phyloP scores from a whole-genome alignment of 2,888 invertebrate genomes.

The Itoplectis maculator region DNA sequence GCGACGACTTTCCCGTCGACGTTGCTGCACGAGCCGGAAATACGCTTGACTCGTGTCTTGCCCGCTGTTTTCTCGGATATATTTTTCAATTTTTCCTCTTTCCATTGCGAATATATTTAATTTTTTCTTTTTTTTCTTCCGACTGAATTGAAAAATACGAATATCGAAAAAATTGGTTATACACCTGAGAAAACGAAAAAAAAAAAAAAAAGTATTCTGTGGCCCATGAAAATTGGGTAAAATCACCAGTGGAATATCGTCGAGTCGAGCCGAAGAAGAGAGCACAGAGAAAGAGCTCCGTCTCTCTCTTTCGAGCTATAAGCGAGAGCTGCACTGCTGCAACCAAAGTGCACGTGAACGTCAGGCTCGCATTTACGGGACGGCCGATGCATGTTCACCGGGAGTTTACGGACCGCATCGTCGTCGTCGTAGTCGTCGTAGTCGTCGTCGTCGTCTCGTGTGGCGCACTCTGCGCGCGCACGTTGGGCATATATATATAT shows the following conservation, averaged over 20 bases:
- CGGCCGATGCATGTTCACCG: conserved; percentile 5
- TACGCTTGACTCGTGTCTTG: conserved; percentile 42
- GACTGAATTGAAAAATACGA: too few species aligned
- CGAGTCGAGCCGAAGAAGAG: background rate
- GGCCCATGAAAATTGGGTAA: background rate
- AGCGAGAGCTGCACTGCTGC: background rate
- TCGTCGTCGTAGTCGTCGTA: too few species aligned
- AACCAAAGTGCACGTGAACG: conserved; percentile 3
- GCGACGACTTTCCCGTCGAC: conserved; percentile 57
- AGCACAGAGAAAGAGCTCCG: too few species aligned
- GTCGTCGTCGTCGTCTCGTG: too few species aligned
- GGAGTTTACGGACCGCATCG: conserved; percentile 33
- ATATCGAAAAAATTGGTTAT: too few species aligned
- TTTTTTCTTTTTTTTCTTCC: too few species aligned
- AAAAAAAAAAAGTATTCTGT: too few species aligned
- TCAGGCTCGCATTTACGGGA: conserved; percentile 14
- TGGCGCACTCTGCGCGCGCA: conserved; percentile 19
- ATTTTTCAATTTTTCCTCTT: conserved; percentile 14
- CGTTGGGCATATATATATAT: background rate
- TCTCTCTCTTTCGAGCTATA: too few species aligned
- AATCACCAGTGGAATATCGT: background rate
- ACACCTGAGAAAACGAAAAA: too few species aligned
- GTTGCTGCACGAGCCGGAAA: conserved; percentile 46
- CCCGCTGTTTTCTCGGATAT: conserved; percentile 35
- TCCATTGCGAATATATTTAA: conserved; percentile 8